Conservation (phyloP, 2,113 vertebrate genomes). For the Xenopus borealis region DNA sequence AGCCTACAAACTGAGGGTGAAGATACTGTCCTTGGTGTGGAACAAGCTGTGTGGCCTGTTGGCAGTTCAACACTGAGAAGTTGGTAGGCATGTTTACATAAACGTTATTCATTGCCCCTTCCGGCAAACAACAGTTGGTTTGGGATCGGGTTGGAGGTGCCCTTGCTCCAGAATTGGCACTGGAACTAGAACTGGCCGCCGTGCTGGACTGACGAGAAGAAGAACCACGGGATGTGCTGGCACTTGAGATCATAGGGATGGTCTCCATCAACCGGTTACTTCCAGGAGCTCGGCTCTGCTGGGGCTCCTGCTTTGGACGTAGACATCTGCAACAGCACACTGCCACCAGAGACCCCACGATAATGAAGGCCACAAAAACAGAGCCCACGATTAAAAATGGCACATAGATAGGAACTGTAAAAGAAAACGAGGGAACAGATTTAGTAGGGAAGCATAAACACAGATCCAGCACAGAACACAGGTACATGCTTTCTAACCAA, state of each 20-base stretch:
- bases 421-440: constrained; percentile 35
- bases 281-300: constrained; percentile 69
- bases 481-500: too few relatives aligned
- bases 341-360: constrained; percentile 88
- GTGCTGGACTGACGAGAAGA: constrained; percentile 96
- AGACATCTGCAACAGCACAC: constrained; percentile 95
- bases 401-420: constrained; percentile 93
- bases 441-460: neutral
- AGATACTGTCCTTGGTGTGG: constrained; percentile 92
- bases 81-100: constrained; percentile 97
- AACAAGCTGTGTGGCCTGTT: constrained; percentile 94
- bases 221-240: constrained; percentile 84
- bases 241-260: constrained; percentile 94
- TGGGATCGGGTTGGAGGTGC: constrained; percentile 80
- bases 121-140: constrained; percentile 88
- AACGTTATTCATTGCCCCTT: constrained; percentile 85
- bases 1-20: constrained; percentile 91
- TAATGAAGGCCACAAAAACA: constrained; percentile 92
- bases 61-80: constrained; percentile 95
- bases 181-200: constrained; percentile 93
- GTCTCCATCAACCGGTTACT: constrained; percentile 86
- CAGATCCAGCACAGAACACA: neutral
- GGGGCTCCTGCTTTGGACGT: constrained; percentile 91
- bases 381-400: constrained; percentile 96
- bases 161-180: constrained; percentile 77